Evolutionary conservation across 37 sponge, comb jelly and placozoan genomes (phyloP).

Genomic region (Spongilla lacustris): DNA sequence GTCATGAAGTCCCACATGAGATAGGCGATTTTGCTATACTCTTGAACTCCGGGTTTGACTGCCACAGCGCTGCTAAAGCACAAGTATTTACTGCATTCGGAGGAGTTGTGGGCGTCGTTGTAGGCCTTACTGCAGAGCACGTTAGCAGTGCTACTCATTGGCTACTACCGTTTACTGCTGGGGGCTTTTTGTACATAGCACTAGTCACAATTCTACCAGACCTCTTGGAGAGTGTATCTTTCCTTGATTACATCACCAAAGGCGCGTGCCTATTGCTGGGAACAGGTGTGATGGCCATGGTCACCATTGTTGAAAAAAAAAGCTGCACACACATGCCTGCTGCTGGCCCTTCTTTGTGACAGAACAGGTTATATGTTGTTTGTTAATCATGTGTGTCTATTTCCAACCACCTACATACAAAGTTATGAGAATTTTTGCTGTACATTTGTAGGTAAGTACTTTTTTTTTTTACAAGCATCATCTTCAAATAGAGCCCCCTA

Average conservation of each 20-base stretch:
- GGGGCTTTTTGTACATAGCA: conserved; percentile 89
- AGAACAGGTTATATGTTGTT: not conserved
- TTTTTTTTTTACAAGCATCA: no score
- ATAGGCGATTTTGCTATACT: conserved; percentile 95
- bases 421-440: no score
- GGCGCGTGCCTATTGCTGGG: conserved; percentile 27
- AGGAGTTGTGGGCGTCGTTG: conserved; percentile 80
- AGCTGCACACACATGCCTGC: conserved; percentile 63
- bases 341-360: not conserved
- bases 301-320: conserved; percentile 68
- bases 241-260: not conserved
- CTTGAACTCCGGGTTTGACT: conserved; percentile 81
- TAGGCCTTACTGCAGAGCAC: conserved; percentile 76
- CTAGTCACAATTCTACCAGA: conserved; percentile 81
- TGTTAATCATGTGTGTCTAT: not conserved
- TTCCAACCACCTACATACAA: conserved; percentile 6
- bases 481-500: no score
- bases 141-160: conserved; percentile 59
- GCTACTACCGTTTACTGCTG: conserved; percentile 93
- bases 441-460: no score
- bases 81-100: conserved; percentile 82
- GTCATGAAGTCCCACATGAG: conserved; percentile 96
- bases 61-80: conserved; percentile 76
- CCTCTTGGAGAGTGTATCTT: conserved; percentile 24
- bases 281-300: conserved; percentile 66